Base-by-base conservation (phyloP, 1,140 invertebrate genomes). In the Euborellia annulipes region DNA sequence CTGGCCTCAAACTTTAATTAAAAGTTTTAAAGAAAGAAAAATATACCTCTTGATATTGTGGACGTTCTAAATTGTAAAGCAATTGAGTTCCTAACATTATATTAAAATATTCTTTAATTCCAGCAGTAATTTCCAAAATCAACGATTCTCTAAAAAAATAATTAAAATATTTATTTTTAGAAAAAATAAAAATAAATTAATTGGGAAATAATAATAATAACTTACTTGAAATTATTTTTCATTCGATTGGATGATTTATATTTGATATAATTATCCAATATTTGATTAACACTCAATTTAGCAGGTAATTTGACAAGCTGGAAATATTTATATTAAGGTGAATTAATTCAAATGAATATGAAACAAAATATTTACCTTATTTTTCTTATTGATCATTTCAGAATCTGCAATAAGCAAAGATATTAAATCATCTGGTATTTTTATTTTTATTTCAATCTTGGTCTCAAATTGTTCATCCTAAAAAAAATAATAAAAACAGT, bases 91-190 rank as follows among this genome's bases (percentile, higher is more conserved):
- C 88, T 3, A 98, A 63, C 64, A 92, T 90, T 0, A 84, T 79
- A 68, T 97, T 95, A 56, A 98, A 98, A 62, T 97, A 98, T 59
- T 95, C 89, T 50, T 82, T 76, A 22, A 95, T 77, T 0, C 91
- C 89, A 57, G 82, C 79, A 1, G 82, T 80, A 6, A 93, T 77
- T 65, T 95, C 89, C 39, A 78, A 64, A 30, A 85, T 65, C 22
- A 85, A 80, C 37, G 75, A 75, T 63, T 93, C 88, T 58, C 76
- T 80, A 50, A 23, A 58, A 61, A 53, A 42, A 54, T 53, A 49
- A 19, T 16, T 34, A 46, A 22, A 18, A 43, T 18, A 19, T 16
- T 32, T 7, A 17, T 43, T 17, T 16, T 39, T 45, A 36, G 18
- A 36, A 45, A 37, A 43, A 48, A 43, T 41, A 49, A 34, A 36